phyloP scores from a whole-genome alignment of 2,888 invertebrate genomes.

The Embidobia sp. region DNA sequence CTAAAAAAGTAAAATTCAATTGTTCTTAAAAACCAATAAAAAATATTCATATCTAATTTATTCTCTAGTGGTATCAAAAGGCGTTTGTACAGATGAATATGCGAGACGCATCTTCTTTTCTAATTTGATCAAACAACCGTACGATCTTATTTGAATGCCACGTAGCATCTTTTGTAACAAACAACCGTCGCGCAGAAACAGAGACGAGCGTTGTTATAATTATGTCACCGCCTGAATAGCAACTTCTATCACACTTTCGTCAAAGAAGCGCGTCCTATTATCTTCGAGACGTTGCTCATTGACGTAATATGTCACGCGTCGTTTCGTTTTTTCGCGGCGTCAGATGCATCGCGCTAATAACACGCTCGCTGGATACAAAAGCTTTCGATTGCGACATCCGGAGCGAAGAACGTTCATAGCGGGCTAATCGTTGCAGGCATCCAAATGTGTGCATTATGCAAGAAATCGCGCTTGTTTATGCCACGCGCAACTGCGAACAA shows the following conservation, averaged over 20 bases:
- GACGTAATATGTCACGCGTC: constrained; percentile 59
- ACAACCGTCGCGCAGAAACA: constrained; percentile 5
- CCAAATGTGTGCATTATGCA: constrained; percentile 72
- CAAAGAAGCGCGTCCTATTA: constrained; percentile 28
- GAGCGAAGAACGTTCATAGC: constrained; percentile 67
- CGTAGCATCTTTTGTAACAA: constrained; percentile 10
- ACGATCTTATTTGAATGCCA: background rate
- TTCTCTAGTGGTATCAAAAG: too few relatives aligned
- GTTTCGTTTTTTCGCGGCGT: constrained; percentile 20
- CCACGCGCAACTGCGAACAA: constrained; percentile 37
- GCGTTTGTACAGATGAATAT: too few relatives aligned
- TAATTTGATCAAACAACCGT: background rate
- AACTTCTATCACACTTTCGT: constrained; percentile 21
- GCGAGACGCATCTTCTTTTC: too few relatives aligned
- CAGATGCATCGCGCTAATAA: constrained; percentile 53
- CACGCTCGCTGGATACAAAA: constrained; percentile 34
- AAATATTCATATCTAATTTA: too few relatives aligned
- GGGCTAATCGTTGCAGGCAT: constrained; percentile 75
- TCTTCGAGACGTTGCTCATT: constrained; percentile 13
- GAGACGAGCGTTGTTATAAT: constrained; percentile 20
- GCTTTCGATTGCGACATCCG: constrained; percentile 57
- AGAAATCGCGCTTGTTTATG: constrained; percentile 66
- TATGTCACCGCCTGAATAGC: constrained; percentile 26
- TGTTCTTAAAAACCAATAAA: too few relatives aligned
- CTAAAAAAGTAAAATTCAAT: too few relatives aligned